Percentiles rank a stretch among this genome's conserved stretches.
Evolutionary conservation across 1,140 invertebrate species (phyloP).

Genomic region (Drosophila ambigua): DNA sequence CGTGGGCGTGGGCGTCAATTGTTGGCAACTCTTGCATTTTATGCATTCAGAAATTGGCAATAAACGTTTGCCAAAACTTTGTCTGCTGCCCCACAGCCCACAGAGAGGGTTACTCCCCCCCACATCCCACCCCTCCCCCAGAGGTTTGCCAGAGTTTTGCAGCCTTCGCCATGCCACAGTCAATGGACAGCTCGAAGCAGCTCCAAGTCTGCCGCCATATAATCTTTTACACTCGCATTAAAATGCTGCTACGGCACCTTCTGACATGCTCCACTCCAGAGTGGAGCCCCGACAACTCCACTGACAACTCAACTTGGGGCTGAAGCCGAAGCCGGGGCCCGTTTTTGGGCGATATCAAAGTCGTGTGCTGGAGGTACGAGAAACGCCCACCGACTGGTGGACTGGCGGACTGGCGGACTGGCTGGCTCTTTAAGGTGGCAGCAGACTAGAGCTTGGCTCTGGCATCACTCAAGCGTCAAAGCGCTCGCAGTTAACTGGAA

Average conservation of each 20-base stretch:
- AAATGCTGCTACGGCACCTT: conserved; percentile 18
- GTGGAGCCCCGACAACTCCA: conserved; percentile 11
- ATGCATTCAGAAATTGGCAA: conserved; percentile 80
- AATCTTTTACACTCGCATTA: conserved; percentile 77
- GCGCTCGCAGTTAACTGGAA: conserved; percentile 66
- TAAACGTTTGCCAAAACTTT: conserved; percentile 73
- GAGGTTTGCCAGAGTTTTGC: neutral
- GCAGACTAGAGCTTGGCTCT: conserved; percentile 29
- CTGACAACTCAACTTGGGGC: conserved; percentile 57
- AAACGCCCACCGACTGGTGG: conserved; percentile 55
- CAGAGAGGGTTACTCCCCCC: neutral
- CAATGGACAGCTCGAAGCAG: conserved; percentile 61
- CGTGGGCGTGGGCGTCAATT: conserved; percentile 58
- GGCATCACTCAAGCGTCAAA: conserved; percentile 78
- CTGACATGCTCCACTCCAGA: conserved; percentile 20
- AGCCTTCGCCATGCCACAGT: conserved; percentile 17
- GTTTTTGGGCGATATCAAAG: conserved; percentile 35
- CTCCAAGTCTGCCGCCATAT: conserved; percentile 72
- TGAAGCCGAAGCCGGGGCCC: conserved; percentile 30
- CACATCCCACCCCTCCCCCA: neutral
- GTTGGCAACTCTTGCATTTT: conserved; percentile 71
- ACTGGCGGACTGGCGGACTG: neutral
- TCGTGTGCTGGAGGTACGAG: conserved; percentile 70
- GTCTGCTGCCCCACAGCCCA: conserved; percentile 38
- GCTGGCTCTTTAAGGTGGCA: conserved; percentile 41